phyloP scores from a whole-genome alignment of 37 sponge, comb jelly and placozoan species.

The Ephydatia muelleri region DNA sequence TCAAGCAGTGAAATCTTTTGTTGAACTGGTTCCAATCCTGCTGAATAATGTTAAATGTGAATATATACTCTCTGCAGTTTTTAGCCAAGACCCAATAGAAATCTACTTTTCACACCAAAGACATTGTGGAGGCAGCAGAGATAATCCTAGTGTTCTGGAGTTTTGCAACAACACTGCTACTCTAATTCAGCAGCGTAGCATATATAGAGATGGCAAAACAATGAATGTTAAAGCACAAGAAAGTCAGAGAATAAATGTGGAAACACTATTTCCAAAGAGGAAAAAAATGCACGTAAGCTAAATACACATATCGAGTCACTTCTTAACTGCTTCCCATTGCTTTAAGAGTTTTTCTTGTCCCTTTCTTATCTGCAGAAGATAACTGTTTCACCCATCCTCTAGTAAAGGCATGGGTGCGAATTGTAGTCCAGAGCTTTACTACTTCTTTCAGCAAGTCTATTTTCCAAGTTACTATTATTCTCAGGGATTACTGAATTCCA shows the following conservation, averaged over 20 bases:
- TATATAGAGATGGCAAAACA: slow-evolving; percentile 18
- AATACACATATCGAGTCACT: background rate
- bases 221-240: slow-evolving; percentile 14
- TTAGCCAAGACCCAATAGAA: slow-evolving; percentile 28
- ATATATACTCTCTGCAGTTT: slow-evolving; percentile 17
- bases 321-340: slow-evolving; percentile 7
- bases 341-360: slow-evolving; percentile 10
- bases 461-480: too few species aligned
- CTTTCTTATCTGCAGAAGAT: background rate
- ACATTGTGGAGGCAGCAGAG: slow-evolving; percentile 16
- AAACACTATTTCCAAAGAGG: slow-evolving; percentile 11
- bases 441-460: background rate
- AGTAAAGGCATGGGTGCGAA: slow-evolving; percentile 5
- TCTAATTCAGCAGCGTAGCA: slow-evolving; percentile 12
- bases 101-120: slow-evolving; percentile 28
- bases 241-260: background rate
- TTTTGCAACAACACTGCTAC: slow-evolving; percentile 24
- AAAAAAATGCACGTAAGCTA: background rate
- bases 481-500: background rate
- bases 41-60: background rate
- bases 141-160: slow-evolving; percentile 20
- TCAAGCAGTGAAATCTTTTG: slow-evolving; percentile 8
- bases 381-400: background rate
- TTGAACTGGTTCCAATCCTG: slow-evolving; percentile 13
- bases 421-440: background rate